phyloP scores from a whole-genome alignment of 2,888 invertebrate genomes.

The Tenthredo amoena region DNA sequence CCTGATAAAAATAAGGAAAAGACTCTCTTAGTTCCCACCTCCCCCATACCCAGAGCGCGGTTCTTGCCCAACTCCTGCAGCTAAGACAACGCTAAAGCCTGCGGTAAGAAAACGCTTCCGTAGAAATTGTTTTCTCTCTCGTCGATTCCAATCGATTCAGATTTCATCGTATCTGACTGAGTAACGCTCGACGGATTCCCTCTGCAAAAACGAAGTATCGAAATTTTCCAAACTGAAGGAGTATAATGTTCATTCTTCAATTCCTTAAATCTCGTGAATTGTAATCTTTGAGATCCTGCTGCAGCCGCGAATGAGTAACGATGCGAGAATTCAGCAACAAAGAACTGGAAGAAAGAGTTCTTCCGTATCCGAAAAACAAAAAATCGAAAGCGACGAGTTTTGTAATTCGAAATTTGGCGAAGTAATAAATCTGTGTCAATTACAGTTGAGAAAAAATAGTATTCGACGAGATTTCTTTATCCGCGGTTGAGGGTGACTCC shows the following conservation, averaged over 20 bases:
- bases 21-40: constrained; percentile 61
- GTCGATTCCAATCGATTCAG: constrained; percentile 33
- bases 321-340: neutral
- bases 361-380: neutral
- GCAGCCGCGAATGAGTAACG: neutral
- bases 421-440: constrained; percentile 67
- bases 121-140: constrained; percentile 43
- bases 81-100: constrained; percentile 41
- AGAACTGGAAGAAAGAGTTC: neutral
- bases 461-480: constrained; percentile 60
- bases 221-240: neutral
- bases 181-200: neutral
- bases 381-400: neutral
- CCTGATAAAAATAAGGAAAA: constrained; percentile 80
- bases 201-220: neutral
- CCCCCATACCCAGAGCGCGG: constrained; percentile 54
- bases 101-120: constrained; percentile 45
- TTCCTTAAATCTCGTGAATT: neutral
- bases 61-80: neutral
- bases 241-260: neutral
- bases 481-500: constrained; percentile 62
- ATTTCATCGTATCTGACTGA: constrained; percentile 17
- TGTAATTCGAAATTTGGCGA: constrained; percentile 20
- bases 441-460: constrained; percentile 63
- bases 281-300: neutral